Evolutionary conservation across 2,113 vertebrate species (phyloP).

Genomic region (Microcebus griseorufus): DNA sequence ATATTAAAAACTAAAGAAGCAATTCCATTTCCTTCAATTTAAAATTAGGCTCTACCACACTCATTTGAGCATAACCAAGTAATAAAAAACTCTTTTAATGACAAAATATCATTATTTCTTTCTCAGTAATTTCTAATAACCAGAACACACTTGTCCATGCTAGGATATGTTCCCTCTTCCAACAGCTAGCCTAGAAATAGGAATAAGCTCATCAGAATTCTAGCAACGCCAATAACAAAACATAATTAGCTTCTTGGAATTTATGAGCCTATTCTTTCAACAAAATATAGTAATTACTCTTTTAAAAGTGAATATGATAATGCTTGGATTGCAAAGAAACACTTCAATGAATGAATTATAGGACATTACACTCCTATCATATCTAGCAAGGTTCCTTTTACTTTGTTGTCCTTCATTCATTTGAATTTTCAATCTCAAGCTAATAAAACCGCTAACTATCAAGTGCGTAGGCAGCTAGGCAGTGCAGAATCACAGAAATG

Average conservation of each 20-base stretch:
- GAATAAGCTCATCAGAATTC: slow-evolving; percentile 67
- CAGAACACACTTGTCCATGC: background rate
- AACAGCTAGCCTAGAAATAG: slow-evolving; percentile 59
- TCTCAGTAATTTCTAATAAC: slow-evolving; percentile 59
- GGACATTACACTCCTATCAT: slow-evolving; percentile 7
- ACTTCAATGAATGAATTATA: slow-evolving; percentile 45
- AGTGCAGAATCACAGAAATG: background rate
- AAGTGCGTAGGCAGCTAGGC: background rate
- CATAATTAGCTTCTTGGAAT: slow-evolving; percentile 75
- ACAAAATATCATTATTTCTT: slow-evolving; percentile 31
- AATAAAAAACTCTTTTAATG: slow-evolving; percentile 31
- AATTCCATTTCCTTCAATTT: slow-evolving; percentile 49
- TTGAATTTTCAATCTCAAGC: slow-evolving; percentile 55
- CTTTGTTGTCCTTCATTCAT: slow-evolving; percentile 18
- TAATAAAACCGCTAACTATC: slow-evolving; percentile 27
- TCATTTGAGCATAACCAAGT: slow-evolving; percentile 46
- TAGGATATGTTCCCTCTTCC: background rate
- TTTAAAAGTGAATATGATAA: slow-evolving; percentile 49
- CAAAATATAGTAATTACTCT: slow-evolving; percentile 62
- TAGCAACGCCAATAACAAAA: slow-evolving; percentile 54
- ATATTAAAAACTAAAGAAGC: slow-evolving; percentile 27
- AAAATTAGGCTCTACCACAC: background rate
- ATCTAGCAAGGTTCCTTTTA: background rate
- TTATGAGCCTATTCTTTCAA: slow-evolving; percentile 62
- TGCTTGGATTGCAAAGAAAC: slow-evolving; percentile 45